These are phyloP conservation scores for Achroia grisella DNA, from an alignment of 1,140 invertebrate species.

Conservation along the genomic window DNA sequence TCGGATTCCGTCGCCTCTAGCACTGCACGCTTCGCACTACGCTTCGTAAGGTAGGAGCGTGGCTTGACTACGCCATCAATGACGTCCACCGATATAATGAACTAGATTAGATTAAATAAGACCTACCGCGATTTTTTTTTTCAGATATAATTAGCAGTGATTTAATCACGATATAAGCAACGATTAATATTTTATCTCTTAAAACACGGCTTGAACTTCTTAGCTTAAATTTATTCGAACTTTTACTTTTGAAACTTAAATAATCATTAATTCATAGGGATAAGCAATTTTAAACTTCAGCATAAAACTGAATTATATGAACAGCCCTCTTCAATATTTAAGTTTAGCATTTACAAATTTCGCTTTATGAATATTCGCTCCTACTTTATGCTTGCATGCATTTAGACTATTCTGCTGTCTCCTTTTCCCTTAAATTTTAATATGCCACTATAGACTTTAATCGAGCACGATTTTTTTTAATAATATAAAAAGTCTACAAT, in stretches of 20 bases:
- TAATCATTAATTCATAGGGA: no score
- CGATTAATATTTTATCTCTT: not conserved
- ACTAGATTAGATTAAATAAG: not conserved
- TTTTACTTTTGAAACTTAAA: no score
- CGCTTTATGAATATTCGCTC: conserved; percentile 39
- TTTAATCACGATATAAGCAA: not conserved
- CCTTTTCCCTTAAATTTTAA: conserved; percentile 27
- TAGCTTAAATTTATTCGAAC: not conserved
- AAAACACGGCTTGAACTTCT: not conserved
- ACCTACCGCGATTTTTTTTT: not conserved
- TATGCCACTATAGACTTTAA: conserved; percentile 37
- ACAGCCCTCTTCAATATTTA: conserved; percentile 4
- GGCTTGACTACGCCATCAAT: conserved; percentile 16
- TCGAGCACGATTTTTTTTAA: conserved; percentile 1
- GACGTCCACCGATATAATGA: conserved; percentile 3
- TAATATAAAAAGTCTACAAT: conserved; percentile 19
- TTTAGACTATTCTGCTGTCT: conserved; percentile 39
- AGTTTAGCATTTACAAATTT: conserved; percentile 7
- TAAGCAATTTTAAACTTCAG: no score
- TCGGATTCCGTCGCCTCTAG: conserved; percentile 62
- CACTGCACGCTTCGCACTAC: conserved; percentile 66
- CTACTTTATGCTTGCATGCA: conserved; percentile 67
- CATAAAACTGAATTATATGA: no score
- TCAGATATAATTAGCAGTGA: no score
- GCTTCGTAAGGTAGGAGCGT: conserved; percentile 68